Evolutionary conservation across 2,113 vertebrate species (phyloP).

Genomic region (Arothron firmamentum): DNA sequence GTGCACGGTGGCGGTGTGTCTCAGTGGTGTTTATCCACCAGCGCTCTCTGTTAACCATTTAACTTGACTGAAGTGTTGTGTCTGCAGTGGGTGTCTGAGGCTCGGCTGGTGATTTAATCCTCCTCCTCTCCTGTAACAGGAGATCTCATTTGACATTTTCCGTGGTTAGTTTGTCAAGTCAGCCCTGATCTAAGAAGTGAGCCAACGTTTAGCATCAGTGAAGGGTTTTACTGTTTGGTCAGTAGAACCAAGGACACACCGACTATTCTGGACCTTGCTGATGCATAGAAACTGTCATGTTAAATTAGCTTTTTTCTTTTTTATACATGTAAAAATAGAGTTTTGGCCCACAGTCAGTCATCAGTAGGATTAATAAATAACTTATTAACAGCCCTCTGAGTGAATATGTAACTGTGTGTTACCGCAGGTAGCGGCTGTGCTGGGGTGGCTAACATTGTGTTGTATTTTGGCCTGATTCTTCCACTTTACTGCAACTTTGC

Average conservation of each 20-base stretch:
- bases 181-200: conserved; percentile 18
- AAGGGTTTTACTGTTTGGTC: no score
- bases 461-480: conserved; percentile 21
- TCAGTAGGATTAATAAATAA: conserved; percentile 59
- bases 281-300: conserved; percentile 1
- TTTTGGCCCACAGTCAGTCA: neutral
- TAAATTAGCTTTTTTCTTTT: conserved; percentile 12
- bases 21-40: no score
- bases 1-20: no score
- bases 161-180: conserved; percentile 11
- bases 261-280: neutral
- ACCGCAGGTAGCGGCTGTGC: neutral
- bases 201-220: no score
- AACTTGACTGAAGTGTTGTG: conserved; percentile 6
- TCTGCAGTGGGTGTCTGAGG: conserved; percentile 9
- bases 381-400: conserved; percentile 53
- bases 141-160: neutral
- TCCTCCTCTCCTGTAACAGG: neutral
- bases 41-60: neutral
- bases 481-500: conserved; percentile 16
- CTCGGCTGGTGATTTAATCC: conserved; percentile 8
- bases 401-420: conserved; percentile 55
- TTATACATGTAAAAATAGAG: conserved; percentile 16
- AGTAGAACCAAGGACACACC: no score
- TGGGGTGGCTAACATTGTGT: neutral